phyloP scores from a whole-genome alignment of 2,113 vertebrate genomes.

The Lophius piscatorius region DNA sequence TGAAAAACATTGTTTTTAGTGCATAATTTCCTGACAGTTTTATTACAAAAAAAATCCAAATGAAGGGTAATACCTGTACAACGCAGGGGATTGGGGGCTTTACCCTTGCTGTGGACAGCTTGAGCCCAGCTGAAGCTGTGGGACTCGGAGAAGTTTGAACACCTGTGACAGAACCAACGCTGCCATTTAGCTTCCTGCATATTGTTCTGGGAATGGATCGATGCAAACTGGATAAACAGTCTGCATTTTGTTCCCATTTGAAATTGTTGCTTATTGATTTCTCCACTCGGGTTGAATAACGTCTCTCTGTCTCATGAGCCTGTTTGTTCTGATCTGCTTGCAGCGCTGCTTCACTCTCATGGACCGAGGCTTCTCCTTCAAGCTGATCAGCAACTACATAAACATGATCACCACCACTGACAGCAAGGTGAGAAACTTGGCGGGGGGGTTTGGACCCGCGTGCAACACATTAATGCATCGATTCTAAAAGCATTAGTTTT shows the following conservation, averaged over 20 bases:
- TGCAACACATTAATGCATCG: too few species aligned
- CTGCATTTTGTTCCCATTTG: conserved; percentile 16
- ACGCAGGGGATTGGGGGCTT: too few species aligned
- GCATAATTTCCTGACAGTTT: too few species aligned
- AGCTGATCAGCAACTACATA: conserved; percentile 90
- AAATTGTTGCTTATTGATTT: conserved; percentile 20
- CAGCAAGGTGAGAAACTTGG: conserved; percentile 88
- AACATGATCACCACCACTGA: conserved; percentile 92
- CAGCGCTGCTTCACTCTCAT: conserved; percentile 96
- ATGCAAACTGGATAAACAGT: conserved; percentile 18
- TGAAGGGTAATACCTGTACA: too few species aligned
- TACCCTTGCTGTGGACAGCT: too few species aligned
- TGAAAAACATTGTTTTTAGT: too few species aligned
- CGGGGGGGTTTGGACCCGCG: too few species aligned
- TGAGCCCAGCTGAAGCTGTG: too few species aligned
- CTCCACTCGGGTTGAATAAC: conserved; percentile 18
- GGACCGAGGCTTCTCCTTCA: conserved; percentile 96
- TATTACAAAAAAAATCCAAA: too few species aligned
- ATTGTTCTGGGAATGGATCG: conserved; percentile 20
- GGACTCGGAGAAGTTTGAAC: not conserved
- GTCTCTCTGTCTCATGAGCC: conserved; percentile 15
- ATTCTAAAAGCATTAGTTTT: too few species aligned
- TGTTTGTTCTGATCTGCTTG: conserved; percentile 4
- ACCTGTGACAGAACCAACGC: not conserved
- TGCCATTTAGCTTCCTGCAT: not conserved